Base-by-base conservation (phyloP, 2,888 invertebrate genomes). In the Coleophora flavipennella region DNA sequence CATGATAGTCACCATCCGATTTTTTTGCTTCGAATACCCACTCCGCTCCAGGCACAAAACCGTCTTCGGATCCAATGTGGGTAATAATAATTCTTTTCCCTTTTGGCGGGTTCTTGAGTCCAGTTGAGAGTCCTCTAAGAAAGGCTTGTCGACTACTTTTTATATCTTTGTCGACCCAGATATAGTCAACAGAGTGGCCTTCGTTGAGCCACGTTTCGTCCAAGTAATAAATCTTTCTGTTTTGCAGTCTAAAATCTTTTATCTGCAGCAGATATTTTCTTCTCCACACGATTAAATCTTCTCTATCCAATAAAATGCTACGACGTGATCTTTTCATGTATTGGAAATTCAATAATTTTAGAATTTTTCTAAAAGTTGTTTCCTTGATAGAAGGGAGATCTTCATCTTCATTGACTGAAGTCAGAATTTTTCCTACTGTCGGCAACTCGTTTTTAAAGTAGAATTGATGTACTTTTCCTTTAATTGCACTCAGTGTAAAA, bases 11-110 rank as follows among this genome's bases (percentile, higher is more conserved):
- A 7, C 42, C 45, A 2, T 39, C 33, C 9, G 12, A 28, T 39
- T 50, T 50, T 41, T 50, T 49, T 8, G 41, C 45, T 35, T 52
- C 44, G 40, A 50, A 50, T 33, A 54, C 38, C 33, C 36, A 45
- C 13, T 39, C 38, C 7, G 37, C 46, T 9, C 36, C 49, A 39
- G 48, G 45, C 14, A 50, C 11, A 38, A 54, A 54, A 8, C 49
- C 46, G 8, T 47, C 42, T 13, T 11, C 38, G 31, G 44, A 45
- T 10, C 49, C 48, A 14, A 48, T 51, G 38, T 50, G 43, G 25
- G 38, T 39, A 6, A 51, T 37, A 13, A 50, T 48, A 20, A 53
- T 33, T 13, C 49, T 39, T 45, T 44, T 50, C 27, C 51, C 48
- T 41, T 49, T 49, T 34, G 31, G 39, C 25, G 45, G 44, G 33